Conservation (phyloP, 2,113 vertebrate genomes). For the Cynocephalus volans region DNA sequence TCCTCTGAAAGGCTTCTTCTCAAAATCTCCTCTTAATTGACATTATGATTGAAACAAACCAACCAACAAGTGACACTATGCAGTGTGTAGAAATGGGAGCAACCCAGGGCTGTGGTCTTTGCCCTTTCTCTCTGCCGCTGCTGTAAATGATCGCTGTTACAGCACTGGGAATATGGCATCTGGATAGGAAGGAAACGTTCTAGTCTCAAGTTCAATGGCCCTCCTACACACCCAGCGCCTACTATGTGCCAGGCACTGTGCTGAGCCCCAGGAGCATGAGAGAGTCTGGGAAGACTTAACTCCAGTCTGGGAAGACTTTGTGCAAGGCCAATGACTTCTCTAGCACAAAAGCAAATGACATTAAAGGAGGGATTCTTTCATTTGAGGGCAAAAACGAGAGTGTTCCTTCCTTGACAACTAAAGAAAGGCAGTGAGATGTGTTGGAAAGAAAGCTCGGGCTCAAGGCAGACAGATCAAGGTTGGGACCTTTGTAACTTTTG, state of each 20-base stretch:
- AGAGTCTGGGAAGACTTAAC: not conserved
- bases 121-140: fast-evolving
- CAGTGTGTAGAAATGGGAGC: not conserved
- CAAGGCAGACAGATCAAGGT: not conserved
- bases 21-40: not conserved
- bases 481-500: not conserved
- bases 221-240: fast-evolving
- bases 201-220: fast-evolving
- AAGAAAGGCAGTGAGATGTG: not conserved
- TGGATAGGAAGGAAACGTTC: not conserved
- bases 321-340: not conserved
- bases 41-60: not conserved
- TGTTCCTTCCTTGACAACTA: not conserved
- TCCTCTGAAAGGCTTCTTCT: not conserved
- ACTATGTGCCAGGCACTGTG: not conserved
- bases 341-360: not conserved
- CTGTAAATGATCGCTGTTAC: not conserved
- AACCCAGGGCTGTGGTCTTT: too few relatives aligned
- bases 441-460: not conserved
- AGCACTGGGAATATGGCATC: fast-evolving
- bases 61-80: not conserved
- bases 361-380: not conserved
- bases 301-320: not conserved
- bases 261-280: not conserved
- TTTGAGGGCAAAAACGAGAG: not conserved